These are phyloP conservation scores for Drosophila nigrodunni DNA, from an alignment of 1,140 invertebrate species.

Conservation along the genomic window DNA sequence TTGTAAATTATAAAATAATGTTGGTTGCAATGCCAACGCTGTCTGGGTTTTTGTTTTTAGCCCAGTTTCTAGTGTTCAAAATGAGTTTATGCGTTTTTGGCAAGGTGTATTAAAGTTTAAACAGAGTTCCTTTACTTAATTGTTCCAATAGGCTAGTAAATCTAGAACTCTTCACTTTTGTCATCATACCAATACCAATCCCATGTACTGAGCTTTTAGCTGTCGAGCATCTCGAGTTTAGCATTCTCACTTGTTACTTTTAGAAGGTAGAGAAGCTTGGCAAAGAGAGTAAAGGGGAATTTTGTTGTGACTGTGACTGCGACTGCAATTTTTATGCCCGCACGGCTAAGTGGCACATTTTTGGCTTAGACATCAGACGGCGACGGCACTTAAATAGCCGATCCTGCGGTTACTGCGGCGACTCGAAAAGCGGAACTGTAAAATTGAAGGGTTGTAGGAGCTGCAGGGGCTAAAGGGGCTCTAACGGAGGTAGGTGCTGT, in stretches of 20 bases:
- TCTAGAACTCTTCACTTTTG: no score
- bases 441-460: slow-evolving; percentile 2
- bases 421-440: slow-evolving; percentile 29
- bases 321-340: slow-evolving; percentile 70
- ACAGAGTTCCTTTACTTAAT: no score
- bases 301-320: neutral
- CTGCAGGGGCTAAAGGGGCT: no score
- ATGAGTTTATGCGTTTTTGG: no score
- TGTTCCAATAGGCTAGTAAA: no score
- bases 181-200: no score
- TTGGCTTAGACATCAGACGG: slow-evolving; percentile 73
- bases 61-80: neutral
- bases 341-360: slow-evolving; percentile 74
- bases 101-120: no score
- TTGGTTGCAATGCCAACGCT: slow-evolving; percentile 67
- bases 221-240: no score
- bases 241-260: no score
- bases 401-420: slow-evolving; percentile 47
- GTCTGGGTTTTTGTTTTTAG: slow-evolving; percentile 54
- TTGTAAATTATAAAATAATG: slow-evolving; percentile 82
- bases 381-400: slow-evolving; percentile 45
- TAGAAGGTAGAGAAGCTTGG: no score
- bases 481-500: neutral
- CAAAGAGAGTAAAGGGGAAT: neutral
- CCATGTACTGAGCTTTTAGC: no score